Conservation (phyloP, 2,113 vertebrate genomes). For the Oophaga pumilio region DNA sequence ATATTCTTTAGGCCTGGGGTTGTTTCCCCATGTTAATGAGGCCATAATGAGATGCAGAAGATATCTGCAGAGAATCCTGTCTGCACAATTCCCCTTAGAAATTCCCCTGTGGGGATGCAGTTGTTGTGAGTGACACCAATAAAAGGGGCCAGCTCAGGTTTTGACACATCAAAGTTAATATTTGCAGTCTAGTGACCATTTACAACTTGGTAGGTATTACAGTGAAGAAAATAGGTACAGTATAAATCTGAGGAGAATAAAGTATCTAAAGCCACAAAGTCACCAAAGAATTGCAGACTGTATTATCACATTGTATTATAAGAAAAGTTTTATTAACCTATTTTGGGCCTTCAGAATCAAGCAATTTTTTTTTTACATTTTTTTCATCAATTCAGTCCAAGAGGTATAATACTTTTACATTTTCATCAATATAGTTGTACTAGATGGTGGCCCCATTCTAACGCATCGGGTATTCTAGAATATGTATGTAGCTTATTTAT, state of each 20-base stretch:
- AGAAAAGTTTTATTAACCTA: not conserved
- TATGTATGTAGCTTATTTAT: too few relatives aligned
- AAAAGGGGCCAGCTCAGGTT: conserved; percentile 38
- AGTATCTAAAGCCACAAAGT: not conserved
- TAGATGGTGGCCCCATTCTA: too few relatives aligned
- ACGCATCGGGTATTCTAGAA: too few relatives aligned
- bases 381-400: too few relatives aligned
- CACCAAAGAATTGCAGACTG: not conserved
- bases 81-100: conserved; percentile 56
- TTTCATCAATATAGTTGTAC: too few relatives aligned
- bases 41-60: conserved; percentile 54
- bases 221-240: not conserved
- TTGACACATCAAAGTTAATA: conserved; percentile 53
- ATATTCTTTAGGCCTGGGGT: conserved; percentile 56
- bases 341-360: too few relatives aligned
- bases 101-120: conserved; percentile 54
- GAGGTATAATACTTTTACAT: too few relatives aligned
- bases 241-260: not conserved
- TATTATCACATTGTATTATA: not conserved
- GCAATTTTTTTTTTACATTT: too few relatives aligned
- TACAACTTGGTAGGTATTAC: conserved; percentile 25
- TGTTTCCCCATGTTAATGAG: conserved; percentile 59
- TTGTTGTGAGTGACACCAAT: conserved; percentile 57
- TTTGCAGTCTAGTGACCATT: conserved; percentile 40
- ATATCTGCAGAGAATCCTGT: conserved; percentile 55